These are phyloP conservation scores for Aphelinus atriplicis DNA, from an alignment of 1,140 invertebrate species.

Conservation along the genomic window DNA sequence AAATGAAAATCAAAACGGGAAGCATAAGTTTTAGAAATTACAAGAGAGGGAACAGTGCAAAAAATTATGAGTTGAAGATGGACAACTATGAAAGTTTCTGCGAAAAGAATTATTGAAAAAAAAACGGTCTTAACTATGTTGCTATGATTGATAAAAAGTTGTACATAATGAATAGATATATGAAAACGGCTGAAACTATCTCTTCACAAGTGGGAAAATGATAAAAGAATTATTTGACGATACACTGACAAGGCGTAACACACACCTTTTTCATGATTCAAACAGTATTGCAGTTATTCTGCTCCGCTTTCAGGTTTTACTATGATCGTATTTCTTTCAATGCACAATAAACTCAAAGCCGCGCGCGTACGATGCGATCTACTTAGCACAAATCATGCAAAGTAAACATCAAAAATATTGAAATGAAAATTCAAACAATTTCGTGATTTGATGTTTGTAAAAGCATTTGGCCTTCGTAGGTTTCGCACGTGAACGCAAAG, in stretches of 20 bases:
- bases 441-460: conserved; percentile 11
- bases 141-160: conserved; percentile 40
- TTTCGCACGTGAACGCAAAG: conserved; percentile 15
- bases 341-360: conserved; percentile 50
- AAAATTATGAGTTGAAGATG: conserved; percentile 5
- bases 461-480: conserved; percentile 24
- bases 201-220: conserved; percentile 26
- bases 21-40: conserved; percentile 18
- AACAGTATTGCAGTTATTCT: conserved; percentile 50
- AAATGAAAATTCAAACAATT: conserved; percentile 1
- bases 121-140: conserved; percentile 29
- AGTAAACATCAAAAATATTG: conserved; percentile 27
- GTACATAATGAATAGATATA: conserved; percentile 39
- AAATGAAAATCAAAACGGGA: conserved; percentile 33
- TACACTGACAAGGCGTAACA: neutral
- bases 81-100: conserved; percentile 29
- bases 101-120: conserved; percentile 28
- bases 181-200: conserved; percentile 35
- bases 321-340: conserved; percentile 48
- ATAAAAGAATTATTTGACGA: conserved; percentile 9
- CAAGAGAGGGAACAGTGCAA: conserved; percentile 4
- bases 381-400: conserved; percentile 34
- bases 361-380: conserved; percentile 23
- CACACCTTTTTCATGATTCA: conserved; percentile 44
- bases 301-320: conserved; percentile 53